A percentile compares a stretch with the other conserved stretches of the same genome.
Conservation (phyloP, 1,140 invertebrate genomes). For the Thaumatotibia leucotreta region DNA sequence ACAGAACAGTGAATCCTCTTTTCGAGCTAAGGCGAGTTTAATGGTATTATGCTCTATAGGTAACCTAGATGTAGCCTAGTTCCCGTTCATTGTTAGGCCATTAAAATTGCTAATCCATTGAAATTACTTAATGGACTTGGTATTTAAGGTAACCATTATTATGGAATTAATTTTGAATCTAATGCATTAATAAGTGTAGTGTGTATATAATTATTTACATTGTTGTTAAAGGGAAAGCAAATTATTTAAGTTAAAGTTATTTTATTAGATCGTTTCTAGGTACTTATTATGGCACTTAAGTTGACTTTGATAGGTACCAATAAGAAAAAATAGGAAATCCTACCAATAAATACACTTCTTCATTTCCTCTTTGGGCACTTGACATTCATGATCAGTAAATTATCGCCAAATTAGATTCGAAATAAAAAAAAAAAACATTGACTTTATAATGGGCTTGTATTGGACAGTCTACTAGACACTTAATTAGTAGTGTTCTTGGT, state of each 20-base stretch:
- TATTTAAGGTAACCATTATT: not conserved
- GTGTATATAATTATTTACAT: not conserved
- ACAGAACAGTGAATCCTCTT: slow-evolving; percentile 67
- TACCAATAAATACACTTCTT: no score
- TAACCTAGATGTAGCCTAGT: not conserved
- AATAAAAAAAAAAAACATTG: no score
- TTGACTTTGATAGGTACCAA: no score
- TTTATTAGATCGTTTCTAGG: no score
- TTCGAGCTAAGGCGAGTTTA: slow-evolving; percentile 64
- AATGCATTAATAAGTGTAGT: not conserved
- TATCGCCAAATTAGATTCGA: no score
- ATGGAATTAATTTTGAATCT: not conserved
- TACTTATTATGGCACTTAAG: no score
- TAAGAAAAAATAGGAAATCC: no score
- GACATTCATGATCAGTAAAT: no score
- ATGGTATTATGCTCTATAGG: slow-evolving; percentile 38
- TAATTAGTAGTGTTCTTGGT: slow-evolving; percentile 56
- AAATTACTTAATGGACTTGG: slow-evolving; percentile 6
- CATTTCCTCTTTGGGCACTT: no score
- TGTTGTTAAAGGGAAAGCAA: no score
- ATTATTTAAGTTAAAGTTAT: no score
- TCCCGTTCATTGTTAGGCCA: not conserved
- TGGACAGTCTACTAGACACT: slow-evolving; percentile 18
- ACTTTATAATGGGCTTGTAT: no score
- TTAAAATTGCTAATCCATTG: not conserved